Evolutionary conservation across 2,113 vertebrate genomes (phyloP).

Genomic region (Pterocles gutturalis): DNA sequence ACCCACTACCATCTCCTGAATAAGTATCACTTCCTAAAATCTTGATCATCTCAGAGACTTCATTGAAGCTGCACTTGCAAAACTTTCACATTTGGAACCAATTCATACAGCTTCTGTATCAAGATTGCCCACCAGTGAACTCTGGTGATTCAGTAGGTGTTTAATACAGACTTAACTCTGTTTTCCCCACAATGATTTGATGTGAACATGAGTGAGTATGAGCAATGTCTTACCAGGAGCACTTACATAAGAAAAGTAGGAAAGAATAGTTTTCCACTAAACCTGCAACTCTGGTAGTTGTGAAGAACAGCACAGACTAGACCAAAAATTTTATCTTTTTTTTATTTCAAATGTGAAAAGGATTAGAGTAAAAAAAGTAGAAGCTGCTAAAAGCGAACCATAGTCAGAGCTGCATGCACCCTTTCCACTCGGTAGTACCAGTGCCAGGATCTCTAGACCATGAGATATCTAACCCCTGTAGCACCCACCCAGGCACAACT

Average conservation of each 20-base stretch:
- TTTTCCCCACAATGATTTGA: background rate
- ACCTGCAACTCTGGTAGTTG: background rate
- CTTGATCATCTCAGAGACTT: no score
- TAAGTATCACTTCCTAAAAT: background rate
- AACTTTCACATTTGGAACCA: background rate
- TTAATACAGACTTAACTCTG: background rate
- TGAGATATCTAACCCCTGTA: background rate
- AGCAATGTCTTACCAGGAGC: background rate
- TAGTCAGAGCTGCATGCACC: background rate
- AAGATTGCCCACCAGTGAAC: background rate
- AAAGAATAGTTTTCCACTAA: background rate
- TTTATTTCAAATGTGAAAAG: background rate
- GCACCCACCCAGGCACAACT: background rate
- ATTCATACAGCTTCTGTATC: background rate
- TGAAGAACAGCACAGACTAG: background rate
- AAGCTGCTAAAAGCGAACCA: background rate
- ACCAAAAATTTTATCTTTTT: background rate
- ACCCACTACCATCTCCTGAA: background rate
- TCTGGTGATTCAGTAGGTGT: no score
- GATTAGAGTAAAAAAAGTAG: background rate
- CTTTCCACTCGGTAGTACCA: background rate
- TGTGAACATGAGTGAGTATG: background rate
- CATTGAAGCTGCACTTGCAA: background rate
- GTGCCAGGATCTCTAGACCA: background rate
- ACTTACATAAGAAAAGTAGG: no score